Evolutionary conservation across 2,113 vertebrate genomes (phyloP).

Genomic region (Spizaetus ornatus): DNA sequence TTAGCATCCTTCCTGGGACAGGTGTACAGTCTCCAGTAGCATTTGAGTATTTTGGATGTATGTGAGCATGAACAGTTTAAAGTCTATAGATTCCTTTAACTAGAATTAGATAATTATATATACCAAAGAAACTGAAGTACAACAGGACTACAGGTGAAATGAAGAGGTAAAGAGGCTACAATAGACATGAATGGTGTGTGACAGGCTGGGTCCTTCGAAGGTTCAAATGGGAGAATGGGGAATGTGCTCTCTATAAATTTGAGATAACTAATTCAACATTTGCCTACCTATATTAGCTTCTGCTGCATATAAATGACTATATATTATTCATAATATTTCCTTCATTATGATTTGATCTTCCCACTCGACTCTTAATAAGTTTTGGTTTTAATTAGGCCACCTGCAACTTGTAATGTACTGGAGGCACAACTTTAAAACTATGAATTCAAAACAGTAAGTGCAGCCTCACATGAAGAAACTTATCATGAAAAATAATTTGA

Average conservation of each 20-base stretch:
- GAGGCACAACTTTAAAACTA: slow-evolving; percentile 1
- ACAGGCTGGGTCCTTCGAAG: not conserved
- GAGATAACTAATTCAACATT: not conserved
- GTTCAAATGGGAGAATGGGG: not conserved
- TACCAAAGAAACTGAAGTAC: not conserved
- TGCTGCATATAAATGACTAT: not conserved
- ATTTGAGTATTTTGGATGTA: not conserved
- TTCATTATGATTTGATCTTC: slow-evolving; percentile 46
- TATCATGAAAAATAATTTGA: slow-evolving; percentile 18
- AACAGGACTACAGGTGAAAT: not conserved
- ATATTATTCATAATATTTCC: slow-evolving; percentile 25
- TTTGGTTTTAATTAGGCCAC: slow-evolving; percentile 34
- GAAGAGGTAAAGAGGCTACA: not conserved
- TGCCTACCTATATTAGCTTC: not conserved
- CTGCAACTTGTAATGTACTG: not conserved
- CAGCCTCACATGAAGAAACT: not conserved
- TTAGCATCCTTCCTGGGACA: not conserved
- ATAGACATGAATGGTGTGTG: not conserved
- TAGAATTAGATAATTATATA: not conserved
- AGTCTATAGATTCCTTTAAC: not conserved
- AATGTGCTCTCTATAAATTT: not conserved
- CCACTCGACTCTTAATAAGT: not conserved
- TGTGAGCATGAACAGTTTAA: not conserved
- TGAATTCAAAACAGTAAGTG: slow-evolving; percentile 7
- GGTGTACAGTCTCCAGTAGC: not conserved